Evolutionary conservation across 2,113 vertebrate genomes (phyloP), one percentile per base, ranked within the genome.

Genomic region (Chionis minor): DNA sequence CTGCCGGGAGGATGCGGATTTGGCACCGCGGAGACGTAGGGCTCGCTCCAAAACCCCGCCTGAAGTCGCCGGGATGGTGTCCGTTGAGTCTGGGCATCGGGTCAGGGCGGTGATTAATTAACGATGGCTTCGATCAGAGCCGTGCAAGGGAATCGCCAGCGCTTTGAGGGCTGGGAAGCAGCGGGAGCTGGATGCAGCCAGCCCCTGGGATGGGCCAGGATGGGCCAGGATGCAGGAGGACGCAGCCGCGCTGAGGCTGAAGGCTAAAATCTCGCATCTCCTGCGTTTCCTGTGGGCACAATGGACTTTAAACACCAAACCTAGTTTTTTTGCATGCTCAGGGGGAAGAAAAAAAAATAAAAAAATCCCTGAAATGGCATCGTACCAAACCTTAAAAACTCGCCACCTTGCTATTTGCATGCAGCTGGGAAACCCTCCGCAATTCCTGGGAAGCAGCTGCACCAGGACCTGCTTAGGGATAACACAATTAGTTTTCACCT

Each of bases 141-240:
- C 0, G 16, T 18, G 77, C 3, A 2, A 40, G 51, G 1, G 1
- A 69, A 45, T 40, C 1, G 0, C 12, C 27, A 5, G 61, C 0
- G 5, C 45, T 20, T 6, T 18, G 35, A 0, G 13, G 69, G 92
- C 5, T 5, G 11, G 69, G 40, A 65, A 40, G 62, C 22, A 23
- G 61, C 5, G 1, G 79, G 74, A 83, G 84, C 47, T 35, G 84
- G 72, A 8, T 7, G 49, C 45, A 12, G 49, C 45, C 54, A 11
- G 11, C 9, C 16, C 23, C 35, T 56, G 81, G 74, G 35, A 38
- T 54, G 69, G 70, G 49, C 0, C 2, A 35, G 40, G 56, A 8
- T 54, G 40, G 26, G 26, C 26, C 14, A 52, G 51, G 44, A 44
- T 44, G 44, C 0, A 22, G 4, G 16, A 81, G 72, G 80, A 28